Evolutionary conservation across 2,888 invertebrate genomes (phyloP).

Genomic region (Amphipoea lucens): DNA sequence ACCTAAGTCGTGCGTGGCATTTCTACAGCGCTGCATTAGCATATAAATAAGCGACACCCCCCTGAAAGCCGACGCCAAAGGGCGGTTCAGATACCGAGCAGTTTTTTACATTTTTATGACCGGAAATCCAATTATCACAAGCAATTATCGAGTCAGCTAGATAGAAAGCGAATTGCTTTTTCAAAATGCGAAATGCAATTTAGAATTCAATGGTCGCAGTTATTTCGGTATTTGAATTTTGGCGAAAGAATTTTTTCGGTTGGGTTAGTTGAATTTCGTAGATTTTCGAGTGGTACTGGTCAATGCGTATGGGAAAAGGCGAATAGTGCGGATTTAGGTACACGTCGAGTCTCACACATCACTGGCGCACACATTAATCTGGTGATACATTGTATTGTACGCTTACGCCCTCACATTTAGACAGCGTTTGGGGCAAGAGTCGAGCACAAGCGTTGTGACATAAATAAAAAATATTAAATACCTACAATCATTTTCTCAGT

Average conservation of each 20-base stretch:
- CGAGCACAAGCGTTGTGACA: slow-evolving; percentile 49
- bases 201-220: slow-evolving; percentile 70
- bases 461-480: background rate
- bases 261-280: slow-evolving; percentile 50
- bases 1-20: slow-evolving; percentile 87
- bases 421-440: slow-evolving; percentile 64
- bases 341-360: slow-evolving; percentile 77
- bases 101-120: slow-evolving; percentile 86
- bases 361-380: slow-evolving; percentile 85
- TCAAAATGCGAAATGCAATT: slow-evolving; percentile 76
- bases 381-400: slow-evolving; percentile 85
- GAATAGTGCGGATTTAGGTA: slow-evolving; percentile 60
- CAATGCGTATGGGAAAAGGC: slow-evolving; percentile 46
- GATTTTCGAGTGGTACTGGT: slow-evolving; percentile 11
- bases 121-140: slow-evolving; percentile 87
- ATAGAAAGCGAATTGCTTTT: slow-evolving; percentile 81
- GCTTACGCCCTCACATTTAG: slow-evolving; percentile 82
- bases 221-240: slow-evolving; percentile 68
- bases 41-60: slow-evolving; percentile 87
- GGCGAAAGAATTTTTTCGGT: slow-evolving; percentile 45
- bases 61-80: slow-evolving; percentile 78
- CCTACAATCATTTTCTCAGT: background rate
- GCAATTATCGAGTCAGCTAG: slow-evolving; percentile 87
- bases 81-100: slow-evolving; percentile 74
- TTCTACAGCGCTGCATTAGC: slow-evolving; percentile 84